Evolutionary conservation across 2,113 vertebrate genomes (phyloP).

Genomic region (Glareola pratincola): DNA sequence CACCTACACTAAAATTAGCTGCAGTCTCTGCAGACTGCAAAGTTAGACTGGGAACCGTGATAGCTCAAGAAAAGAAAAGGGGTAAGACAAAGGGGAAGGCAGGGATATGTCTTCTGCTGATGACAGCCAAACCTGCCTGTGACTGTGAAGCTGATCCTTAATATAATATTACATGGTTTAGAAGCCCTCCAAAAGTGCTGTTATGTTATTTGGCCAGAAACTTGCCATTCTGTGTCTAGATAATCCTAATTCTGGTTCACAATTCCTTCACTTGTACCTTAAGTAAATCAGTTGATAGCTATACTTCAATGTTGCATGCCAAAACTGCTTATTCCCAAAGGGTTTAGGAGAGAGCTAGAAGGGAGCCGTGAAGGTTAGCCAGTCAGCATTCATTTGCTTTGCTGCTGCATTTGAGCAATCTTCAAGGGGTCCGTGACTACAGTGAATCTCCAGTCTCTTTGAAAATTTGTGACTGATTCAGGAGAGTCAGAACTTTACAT

Average conservation of each 20-base stretch:
- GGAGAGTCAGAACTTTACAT: background rate
- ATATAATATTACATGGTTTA: background rate
- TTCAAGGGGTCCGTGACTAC: background rate
- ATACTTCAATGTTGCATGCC: background rate
- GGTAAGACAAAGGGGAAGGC: background rate
- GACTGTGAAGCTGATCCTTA: background rate
- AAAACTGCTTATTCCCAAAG: background rate
- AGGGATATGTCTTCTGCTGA: background rate
- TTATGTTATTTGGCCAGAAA: background rate
- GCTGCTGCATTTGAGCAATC: background rate
- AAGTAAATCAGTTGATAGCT: background rate
- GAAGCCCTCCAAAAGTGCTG: background rate
- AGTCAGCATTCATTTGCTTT: background rate
- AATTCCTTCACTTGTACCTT: background rate
- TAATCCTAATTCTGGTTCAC: background rate
- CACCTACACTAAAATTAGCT: background rate
- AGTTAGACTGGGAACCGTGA: background rate
- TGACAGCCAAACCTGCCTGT: background rate
- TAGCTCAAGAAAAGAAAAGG: background rate
- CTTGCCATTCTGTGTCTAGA: background rate
- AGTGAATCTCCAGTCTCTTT: background rate
- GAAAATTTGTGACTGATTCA: background rate
- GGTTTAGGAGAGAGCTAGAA: background rate
- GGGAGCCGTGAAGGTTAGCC: background rate
- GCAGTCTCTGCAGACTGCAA: background rate